Conservation (phyloP, 2,888 invertebrate species). For the Brassicogethes aeneus region DNA sequence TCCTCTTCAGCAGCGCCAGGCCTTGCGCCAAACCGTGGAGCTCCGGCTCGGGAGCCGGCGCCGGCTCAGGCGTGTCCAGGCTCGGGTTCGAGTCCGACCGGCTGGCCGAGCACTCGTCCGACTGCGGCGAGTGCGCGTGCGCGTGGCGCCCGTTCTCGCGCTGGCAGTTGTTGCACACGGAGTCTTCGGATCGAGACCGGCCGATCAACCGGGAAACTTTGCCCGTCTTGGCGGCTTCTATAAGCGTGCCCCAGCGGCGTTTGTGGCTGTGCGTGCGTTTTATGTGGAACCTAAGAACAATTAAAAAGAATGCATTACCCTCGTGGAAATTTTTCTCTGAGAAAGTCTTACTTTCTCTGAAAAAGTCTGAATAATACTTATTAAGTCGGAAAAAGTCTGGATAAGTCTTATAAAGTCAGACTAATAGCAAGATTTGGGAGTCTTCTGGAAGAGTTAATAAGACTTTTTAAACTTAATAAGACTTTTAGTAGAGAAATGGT, state of each 20-base stretch:
- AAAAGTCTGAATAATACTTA: too few relatives aligned
- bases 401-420: too few relatives aligned
- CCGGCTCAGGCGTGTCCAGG: conserved; percentile 35
- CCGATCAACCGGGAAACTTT: conserved; percentile 73
- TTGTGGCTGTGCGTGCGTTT: conserved; percentile 57
- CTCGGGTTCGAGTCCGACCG: conserved; percentile 63
- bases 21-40: conserved; percentile 46
- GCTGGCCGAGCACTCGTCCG: conserved; percentile 48
- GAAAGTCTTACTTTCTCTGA: too few relatives aligned
- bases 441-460: too few relatives aligned
- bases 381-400: too few relatives aligned
- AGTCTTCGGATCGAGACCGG: conserved; percentile 74
- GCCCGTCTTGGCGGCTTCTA: conserved; percentile 78
- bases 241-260: conserved; percentile 74
- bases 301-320: too few relatives aligned
- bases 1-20: conserved; percentile 66
- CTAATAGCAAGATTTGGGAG: too few relatives aligned
- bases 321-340: too few relatives aligned
- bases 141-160: conserved; percentile 43
- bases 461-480: too few relatives aligned
- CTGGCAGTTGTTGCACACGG: conserved; percentile 54
- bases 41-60: conserved; percentile 26
- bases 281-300: conserved; percentile 35
- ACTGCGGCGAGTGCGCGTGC: conserved; percentile 47
- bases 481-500: too few relatives aligned